Evolutionary conservation across 2,888 invertebrate species (phyloP).

Genomic region (Lottia scabra): DNA sequence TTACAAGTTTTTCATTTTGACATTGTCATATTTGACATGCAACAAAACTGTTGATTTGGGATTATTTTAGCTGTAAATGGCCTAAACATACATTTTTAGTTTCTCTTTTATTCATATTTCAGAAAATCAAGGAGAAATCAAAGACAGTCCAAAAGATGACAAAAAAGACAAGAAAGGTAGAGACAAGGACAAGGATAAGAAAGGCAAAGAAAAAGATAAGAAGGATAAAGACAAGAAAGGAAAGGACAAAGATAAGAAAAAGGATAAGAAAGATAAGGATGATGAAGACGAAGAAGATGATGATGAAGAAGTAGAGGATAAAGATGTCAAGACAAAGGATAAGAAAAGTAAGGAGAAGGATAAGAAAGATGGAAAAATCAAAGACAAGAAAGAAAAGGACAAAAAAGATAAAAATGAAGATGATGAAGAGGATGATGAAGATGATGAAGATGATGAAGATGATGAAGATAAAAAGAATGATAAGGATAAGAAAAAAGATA

Average conservation of each 20-base stretch:
- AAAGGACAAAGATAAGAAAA: background rate
- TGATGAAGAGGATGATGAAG: constrained; percentile 30
- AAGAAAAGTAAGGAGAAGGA: background rate
- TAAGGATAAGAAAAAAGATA: too few species aligned
- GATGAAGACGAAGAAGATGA: constrained; percentile 32
- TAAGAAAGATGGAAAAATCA: constrained; percentile 10
- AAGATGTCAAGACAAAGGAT: constrained; percentile 13
- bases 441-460: constrained; percentile 25
- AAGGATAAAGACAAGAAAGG: constrained; percentile 23
- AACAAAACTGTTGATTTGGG: too few species aligned
- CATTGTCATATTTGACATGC: too few species aligned
- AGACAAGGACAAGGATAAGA: constrained; percentile 22
- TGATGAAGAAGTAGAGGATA: constrained; percentile 24
- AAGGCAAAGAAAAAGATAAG: constrained; percentile 15
- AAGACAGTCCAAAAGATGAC: background rate
- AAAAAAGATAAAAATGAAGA: constrained; percentile 24
- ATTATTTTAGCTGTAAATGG: too few species aligned
- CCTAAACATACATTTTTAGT: too few species aligned
- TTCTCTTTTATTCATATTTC: too few species aligned
- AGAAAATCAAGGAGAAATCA: too few species aligned
- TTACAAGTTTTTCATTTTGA: too few species aligned
- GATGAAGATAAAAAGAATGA: constrained; percentile 21
- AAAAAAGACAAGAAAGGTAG: background rate
- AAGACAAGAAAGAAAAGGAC: background rate
- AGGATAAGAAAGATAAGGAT: constrained; percentile 27